phyloP scores from a whole-genome alignment of 23 tunicate genomes.

The Aplidium turbinatum region DNA sequence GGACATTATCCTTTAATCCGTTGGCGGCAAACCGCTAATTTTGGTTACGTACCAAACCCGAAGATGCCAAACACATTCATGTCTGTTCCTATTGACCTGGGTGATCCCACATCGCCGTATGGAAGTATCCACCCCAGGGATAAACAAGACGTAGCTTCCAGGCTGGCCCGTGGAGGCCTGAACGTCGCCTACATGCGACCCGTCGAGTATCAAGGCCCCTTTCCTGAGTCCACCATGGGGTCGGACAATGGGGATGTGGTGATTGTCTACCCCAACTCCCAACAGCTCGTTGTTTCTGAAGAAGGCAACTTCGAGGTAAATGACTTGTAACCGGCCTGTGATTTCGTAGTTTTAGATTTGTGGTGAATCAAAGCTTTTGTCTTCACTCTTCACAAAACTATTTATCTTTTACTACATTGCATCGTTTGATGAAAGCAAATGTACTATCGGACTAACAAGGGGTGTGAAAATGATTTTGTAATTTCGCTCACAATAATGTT shows the following conservation, averaged over 20 bases:
- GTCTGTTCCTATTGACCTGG: slow-evolving; percentile 82
- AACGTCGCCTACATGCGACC: slow-evolving; percentile 49
- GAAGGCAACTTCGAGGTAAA: slow-evolving; percentile 71
- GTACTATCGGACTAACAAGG: too few species aligned
- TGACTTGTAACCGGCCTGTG: too few species aligned
- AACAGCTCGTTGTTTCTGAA: slow-evolving; percentile 56
- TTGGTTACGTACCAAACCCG: slow-evolving; percentile 68
- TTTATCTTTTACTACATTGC: too few species aligned
- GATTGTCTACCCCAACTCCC: slow-evolving; percentile 55
- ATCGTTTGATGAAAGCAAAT: too few species aligned
- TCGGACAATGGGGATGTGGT: slow-evolving; percentile 45
- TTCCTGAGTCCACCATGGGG: slow-evolving; percentile 23
- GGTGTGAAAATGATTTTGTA: too few species aligned
- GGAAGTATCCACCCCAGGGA: slow-evolving; percentile 66
- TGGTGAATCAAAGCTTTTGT: too few species aligned
- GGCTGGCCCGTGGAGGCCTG: slow-evolving; percentile 57
- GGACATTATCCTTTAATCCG: slow-evolving; percentile 42
- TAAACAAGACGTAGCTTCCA: slow-evolving; percentile 73
- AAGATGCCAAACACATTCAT: slow-evolving; percentile 75
- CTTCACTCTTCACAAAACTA: too few species aligned
- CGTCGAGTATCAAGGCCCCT: slow-evolving; percentile 65
- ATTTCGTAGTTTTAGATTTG: too few species aligned
- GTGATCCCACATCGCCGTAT: slow-evolving; percentile 57
- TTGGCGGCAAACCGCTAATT: slow-evolving; percentile 89
- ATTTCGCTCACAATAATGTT: too few species aligned